Evolutionary conservation across 2,888 invertebrate species (phyloP), one percentile per base, ranked within the genome.

Genomic region (Chymomyza amoena): DNA sequence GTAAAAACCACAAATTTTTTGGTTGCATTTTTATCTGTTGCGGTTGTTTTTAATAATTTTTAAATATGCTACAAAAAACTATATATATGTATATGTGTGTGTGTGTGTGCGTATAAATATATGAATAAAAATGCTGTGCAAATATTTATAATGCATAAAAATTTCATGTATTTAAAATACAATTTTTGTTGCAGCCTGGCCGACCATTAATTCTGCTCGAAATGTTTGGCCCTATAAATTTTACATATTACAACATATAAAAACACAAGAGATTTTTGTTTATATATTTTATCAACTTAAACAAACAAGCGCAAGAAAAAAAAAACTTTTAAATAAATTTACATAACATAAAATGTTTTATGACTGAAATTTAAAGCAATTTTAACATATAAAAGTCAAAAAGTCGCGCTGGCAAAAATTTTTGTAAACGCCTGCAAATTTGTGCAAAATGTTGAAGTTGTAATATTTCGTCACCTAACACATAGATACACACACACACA

Each of bases 381-480:
- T 45, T 45, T 13, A 13, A 45, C 39, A 32, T 32, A 45, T 32
- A 45, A 45, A 45, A 45, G 39, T 15, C 39, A 45, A 54, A 51
- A 54, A 18, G 54, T 18, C 16, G 54, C 18, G 10, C 6, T 78
- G 76, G 79, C 79, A 45, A 45, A 45, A 13, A 45, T 13, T 66
- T 69, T 66, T 66, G 70, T 66, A 61, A 66, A 25, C 70, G 52
- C 16, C 52, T 15, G 82, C 81, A 87, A 86, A 87, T 85, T 84
- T 75, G 77, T 69, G 78, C 70, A 69, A 83, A 77, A 84, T 84
- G 87, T 85, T 84, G 85, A 86, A 85, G 78, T 85, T 85, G 85
- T 81, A 77, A 86, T 84, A 87, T 86, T 87, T 86, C 85, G 87
- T 86, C 86, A 86, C 87, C 87, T 86, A 78, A 75, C 63, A 68